Base-by-base conservation (phyloP, 2,888 invertebrate species). In the Pemphredon lugubris region DNA sequence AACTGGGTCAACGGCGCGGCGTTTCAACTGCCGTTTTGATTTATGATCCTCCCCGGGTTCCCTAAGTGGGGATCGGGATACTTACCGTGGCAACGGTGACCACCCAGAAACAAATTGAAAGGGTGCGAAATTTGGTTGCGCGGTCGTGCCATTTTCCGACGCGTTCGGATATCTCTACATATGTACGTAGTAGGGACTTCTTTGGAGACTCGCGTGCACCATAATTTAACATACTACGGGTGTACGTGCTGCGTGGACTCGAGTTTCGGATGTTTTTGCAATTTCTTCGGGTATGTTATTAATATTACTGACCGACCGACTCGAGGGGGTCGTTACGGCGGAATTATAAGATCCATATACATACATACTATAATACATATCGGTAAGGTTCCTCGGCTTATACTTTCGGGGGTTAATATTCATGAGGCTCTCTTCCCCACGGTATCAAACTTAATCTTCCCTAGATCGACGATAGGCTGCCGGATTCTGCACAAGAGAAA, bases 1-100 rank as follows among this genome's bases (percentile, higher is more conserved):
- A 84, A 83, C 80, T 83, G 77, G 84, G 84, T 84, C 84, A 84
- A 69, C 59, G 61, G 39, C 67, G 69, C 59, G 61, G 39, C 67
- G 69, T 42, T 40, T 44, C 26, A 26, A 7, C 50, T 32, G 54
- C 14, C 40, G 51, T 64, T 75, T 58, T 75, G 67, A 71, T 71
- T 75, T 75, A 75, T 57, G 71, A 57, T 23, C 51, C 23, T 21
- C 1, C n/a, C n/a, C 11, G 14, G 34, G 42, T 57, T n/a, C n/a
- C 11, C 50, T 21, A 45, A 34, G 34, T 23, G 47, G 60, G 44
- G 32, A 6, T 37, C 23, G 23, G 26, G 39, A 44, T 23, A 48
- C 32, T 13, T 45, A 2, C 45, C 51, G 40, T 21, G n/a, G 14
- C 44, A 16, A 16, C 13, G 26, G 14, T 58, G 65, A 34, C 73